Evolutionary conservation across 2,113 vertebrate species (phyloP), one percentile per base, ranked within the genome.

Genomic region (Chiloscyllium plagiosum): DNA sequence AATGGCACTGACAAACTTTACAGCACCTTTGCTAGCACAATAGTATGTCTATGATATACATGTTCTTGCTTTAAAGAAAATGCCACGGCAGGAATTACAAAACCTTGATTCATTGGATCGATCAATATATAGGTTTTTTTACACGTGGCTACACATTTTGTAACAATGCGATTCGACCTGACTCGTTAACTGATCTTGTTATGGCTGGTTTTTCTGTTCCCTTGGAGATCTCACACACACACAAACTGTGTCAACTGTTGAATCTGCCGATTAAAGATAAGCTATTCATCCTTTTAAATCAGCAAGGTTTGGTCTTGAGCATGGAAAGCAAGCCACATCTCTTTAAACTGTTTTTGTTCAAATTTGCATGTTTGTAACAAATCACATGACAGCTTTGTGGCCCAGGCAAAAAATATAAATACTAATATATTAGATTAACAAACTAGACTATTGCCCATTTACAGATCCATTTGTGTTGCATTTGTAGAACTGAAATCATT

Each of bases 171-270:
- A 26, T 95, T 95, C 94, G 47, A 70, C 20, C 47, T 50, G 42
- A 50, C 42, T 47, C 68, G 37, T 47, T 95, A 95, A 95, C 69
- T 52, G 42, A 95, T 95, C 69, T 72, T 72, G 68, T 94, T 94
- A 29, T 68, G 47, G 68, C 94, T 50, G 69, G 4, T 65, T 95
- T 95, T 42, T 72, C 20, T 29, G 12, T 50, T 26, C 94, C 42
- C 68, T 15, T 47, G 50, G 92, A 94, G 69, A 95, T 70, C 72
- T 95, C 94, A 72, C 69, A 37, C 65, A n/a, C n/a, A 68, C 92
- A 72, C 94, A 95, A 90, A 87, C 52, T 3, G 12, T 50, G 26
- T 95, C 69, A 70, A 33, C 26, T 72, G 42, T 50, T 94, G 66
- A 70, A 70, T 50, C 6, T 69, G 10, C 42, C 37, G 24, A 72